These are phyloP conservation scores for Patiria miniata DNA, from an alignment of 35 echinoderm and acorn worm genomes.

Conservation along the genomic window DNA sequence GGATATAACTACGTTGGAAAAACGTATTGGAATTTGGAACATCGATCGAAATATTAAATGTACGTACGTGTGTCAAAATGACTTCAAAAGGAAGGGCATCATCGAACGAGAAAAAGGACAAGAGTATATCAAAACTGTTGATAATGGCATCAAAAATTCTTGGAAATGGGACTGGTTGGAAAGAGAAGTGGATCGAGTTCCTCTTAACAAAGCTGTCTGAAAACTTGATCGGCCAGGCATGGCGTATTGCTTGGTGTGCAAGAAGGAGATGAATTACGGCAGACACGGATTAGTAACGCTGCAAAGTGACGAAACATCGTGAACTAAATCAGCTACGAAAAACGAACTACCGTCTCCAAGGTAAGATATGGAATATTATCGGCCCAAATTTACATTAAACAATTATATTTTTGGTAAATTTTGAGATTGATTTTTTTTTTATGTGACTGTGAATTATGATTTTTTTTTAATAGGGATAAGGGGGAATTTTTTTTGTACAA, in stretches of 20 bases:
- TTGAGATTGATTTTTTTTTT: conserved; percentile 7
- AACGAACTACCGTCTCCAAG: conserved; percentile 10
- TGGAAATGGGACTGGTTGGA: conserved; percentile 5
- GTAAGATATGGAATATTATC: not conserved
- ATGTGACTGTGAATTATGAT: too few relatives aligned
- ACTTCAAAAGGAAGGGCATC: conserved; percentile 5
- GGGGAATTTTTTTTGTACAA: too few relatives aligned
- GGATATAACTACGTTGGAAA: not conserved
- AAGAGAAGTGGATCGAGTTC: not conserved
- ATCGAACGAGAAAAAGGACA: not conserved
- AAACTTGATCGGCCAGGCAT: not conserved
- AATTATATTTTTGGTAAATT: not conserved
- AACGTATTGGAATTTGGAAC: not conserved
- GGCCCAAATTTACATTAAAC: not conserved
- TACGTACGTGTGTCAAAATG: not conserved
- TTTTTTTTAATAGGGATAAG: too few relatives aligned
- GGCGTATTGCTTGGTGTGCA: conserved; percentile 10
- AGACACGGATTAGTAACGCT: not conserved
- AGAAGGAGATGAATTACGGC: conserved; percentile 1
- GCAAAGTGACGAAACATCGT: not conserved
- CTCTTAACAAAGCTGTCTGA: not conserved
- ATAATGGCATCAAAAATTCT: conserved; percentile 5
- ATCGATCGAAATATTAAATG: not conserved
- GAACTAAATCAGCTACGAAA: not conserved
- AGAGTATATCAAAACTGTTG: not conserved